Evolutionary conservation across 2,888 invertebrate genomes (phyloP), one percentile per base, ranked within the genome.

Genomic region (Phymatocera aterrima): DNA sequence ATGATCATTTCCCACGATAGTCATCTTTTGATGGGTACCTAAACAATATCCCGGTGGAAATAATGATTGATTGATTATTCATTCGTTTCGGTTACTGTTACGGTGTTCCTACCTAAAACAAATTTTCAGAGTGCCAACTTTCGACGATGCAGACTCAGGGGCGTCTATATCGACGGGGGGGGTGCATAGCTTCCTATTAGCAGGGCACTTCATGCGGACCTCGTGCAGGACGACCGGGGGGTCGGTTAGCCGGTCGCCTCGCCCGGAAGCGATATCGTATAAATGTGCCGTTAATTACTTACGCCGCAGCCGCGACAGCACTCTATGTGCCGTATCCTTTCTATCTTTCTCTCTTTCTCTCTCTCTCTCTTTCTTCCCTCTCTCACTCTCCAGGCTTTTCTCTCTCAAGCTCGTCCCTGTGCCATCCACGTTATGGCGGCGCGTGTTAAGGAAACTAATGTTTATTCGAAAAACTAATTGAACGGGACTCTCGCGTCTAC

Each of bases 401-500:
- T 77, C 80, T 78, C 82, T 80, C 82, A 80, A 84, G 81, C 83
- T 78, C 79, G 81, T 74, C 78, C 80, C 83, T 82, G 77, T 83
- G 82, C 82, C 82, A 83, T 82, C 82, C 84, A 84, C 85, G 87
- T 88, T 88, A 88, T 88, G 87, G 88, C 85, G 83, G 85, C 84
- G 87, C 87, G 88, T 88, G 88, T 88, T 88, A 88, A 88, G 88
- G 88, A 88, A 88, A 88, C 88, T 88, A 88, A 88, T 88, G 88
- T 88, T 88, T 88, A 88, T 88, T 88, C 88, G 88, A 88, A 88
- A 88, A 88, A 88, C 88, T 88, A 88, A 88, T 88, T 88, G 88
- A 88, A 88, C 88, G 88, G 87, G 88, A 88, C 89, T 89, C 89
- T 87, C 88, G 89, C 89, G 90, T 90, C 90, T 90, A 89, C 88